These are phyloP conservation scores for Tyria jacobaeae DNA, from an alignment of 2,888 invertebrate genomes.

Conservation along the genomic window DNA sequence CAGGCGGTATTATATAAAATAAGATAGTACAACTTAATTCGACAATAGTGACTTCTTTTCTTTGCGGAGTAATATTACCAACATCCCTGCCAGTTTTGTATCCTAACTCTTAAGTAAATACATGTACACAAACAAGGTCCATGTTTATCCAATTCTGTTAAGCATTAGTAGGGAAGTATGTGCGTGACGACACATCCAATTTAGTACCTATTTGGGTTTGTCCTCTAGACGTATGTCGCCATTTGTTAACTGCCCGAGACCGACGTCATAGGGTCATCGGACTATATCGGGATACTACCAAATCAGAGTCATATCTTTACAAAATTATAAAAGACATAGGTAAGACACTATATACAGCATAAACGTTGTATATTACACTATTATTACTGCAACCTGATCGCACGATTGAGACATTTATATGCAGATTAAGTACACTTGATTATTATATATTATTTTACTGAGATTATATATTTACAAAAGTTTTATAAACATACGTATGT, in stretches of 20 bases:
- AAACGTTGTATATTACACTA: too few relatives aligned
- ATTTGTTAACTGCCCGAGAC: neutral
- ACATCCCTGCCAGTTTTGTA: neutral
- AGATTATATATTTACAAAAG: too few relatives aligned
- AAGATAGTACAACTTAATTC: too few relatives aligned
- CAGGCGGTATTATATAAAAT: too few relatives aligned
- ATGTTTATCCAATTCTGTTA: constrained; percentile 4
- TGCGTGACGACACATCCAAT: neutral
- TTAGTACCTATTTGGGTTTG: neutral
- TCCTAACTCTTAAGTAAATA: neutral
- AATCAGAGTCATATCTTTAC: neutral
- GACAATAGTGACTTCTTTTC: too few relatives aligned
- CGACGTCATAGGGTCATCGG: neutral
- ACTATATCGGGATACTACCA: neutral
- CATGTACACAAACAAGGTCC: constrained; percentile 5
- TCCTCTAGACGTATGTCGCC: neutral
- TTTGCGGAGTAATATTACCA: neutral
- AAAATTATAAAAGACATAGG: neutral
- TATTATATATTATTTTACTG: too few relatives aligned
- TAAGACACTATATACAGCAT: too few relatives aligned
- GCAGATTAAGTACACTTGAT: too few relatives aligned
- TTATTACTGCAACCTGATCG: too few relatives aligned
- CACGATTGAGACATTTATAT: too few relatives aligned
- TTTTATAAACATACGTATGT: too few relatives aligned
- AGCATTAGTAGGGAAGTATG: constrained; percentile 3